Evolutionary conservation across 2,888 invertebrate genomes (phyloP), one percentile per base, ranked within the genome.

Genomic region (Drosophila kambysellisi): DNA sequence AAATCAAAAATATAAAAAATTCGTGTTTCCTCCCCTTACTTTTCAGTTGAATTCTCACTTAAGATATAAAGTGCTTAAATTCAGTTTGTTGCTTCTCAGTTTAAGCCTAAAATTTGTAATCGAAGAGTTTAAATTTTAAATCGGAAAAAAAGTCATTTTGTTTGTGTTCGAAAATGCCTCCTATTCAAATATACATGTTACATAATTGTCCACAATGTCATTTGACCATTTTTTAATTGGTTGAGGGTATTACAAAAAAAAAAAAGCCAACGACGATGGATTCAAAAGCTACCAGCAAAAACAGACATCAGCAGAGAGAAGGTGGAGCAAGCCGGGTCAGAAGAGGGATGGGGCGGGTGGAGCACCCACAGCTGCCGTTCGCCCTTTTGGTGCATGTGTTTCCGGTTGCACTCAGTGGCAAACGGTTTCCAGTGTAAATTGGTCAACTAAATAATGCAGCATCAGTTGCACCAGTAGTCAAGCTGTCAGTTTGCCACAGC

Each of bases 401-500:
- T 87, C 87, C 87, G 87, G 87, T 89, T 88, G 83, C 88, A 89
- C 89, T 88, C 89, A 88, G 69, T 74, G 77, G 75, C 85, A 78
- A 81, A 82, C 80, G 72, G 67, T 76, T 74, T 70, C 58, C 86
- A 83, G 82, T 85, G 88, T 81, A 90, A 91, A 91, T 91, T 91
- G 91, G 88, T 79, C 90, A 89, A 85, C 91, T 91, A 91, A 91
- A 91, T 91, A 90, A 91, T 91, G 89, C 90, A 86, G 84, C 86
- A 85, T 79, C 88, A 86, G 82, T 86, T 86, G 85, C 88, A 81
- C 74, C 70, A 76, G 74, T 70, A 72, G 74, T 74, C 76, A 60
- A 81, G 82, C 84, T 74, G 77, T 82, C 65, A 65, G 57, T 56
- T 70, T 29, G 11, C 20, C 50, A 54, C 32, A 41, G 39, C 25